A percentile compares a stretch with the other conserved stretches of the same genome.
These are phyloP conservation scores for Lepidonotus clava DNA, from an alignment of 2,888 invertebrate species.

Conservation along the genomic window DNA sequence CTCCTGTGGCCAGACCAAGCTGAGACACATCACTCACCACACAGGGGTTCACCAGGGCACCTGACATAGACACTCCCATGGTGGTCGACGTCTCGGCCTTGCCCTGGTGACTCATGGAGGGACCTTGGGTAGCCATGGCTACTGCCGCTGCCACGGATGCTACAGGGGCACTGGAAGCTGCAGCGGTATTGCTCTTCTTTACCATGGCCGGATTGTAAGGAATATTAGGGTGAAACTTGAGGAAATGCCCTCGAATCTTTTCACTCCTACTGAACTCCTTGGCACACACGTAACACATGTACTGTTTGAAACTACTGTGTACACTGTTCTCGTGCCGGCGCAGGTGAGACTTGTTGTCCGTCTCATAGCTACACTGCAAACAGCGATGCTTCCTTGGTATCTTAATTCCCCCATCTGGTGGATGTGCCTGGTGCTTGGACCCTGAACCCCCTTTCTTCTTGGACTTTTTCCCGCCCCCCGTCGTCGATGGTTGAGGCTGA, in stretches of 20 bases:
- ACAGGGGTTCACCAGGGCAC: constrained; percentile 34
- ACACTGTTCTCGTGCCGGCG: constrained; percentile 64
- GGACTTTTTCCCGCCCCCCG: neutral
- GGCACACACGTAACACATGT: constrained; percentile 62
- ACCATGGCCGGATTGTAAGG: constrained; percentile 57
- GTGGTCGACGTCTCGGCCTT: constrained; percentile 10
- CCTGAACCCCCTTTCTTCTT: constrained; percentile 2
- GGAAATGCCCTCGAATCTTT: constrained; percentile 63
- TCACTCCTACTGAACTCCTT: constrained; percentile 64
- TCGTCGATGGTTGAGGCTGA: constrained; percentile 19
- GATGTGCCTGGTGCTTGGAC: constrained; percentile 29
- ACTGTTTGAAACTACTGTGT: constrained; percentile 55
- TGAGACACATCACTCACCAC: constrained; percentile 47
- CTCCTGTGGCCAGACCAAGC: constrained; percentile 43
- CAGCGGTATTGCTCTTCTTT: constrained; percentile 39
- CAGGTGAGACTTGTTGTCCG: constrained; percentile 64
- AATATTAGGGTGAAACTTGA: constrained; percentile 60
- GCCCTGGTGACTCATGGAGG: constrained; percentile 31
- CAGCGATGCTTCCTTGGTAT: constrained; percentile 61
- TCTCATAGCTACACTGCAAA: constrained; percentile 63
- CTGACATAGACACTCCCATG: constrained; percentile 24
- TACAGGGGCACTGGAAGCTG: constrained; percentile 39
- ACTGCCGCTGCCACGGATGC: constrained; percentile 28
- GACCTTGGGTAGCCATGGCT: constrained; percentile 34
- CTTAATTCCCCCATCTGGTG: constrained; percentile 34